Evolutionary conservation across 2,888 invertebrate species (phyloP).

Genomic region (Brachycybe producta): DNA sequence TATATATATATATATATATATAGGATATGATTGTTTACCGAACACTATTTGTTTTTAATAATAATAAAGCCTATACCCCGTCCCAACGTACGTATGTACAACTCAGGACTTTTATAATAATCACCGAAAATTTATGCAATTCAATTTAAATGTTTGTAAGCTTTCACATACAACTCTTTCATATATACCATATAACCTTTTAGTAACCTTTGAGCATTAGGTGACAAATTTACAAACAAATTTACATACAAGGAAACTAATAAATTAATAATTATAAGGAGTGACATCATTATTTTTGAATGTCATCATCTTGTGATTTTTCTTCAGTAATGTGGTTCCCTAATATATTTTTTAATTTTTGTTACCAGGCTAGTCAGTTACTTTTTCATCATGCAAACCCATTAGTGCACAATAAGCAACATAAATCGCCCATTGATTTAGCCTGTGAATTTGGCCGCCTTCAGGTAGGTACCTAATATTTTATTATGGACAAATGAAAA

Average conservation of each 20-base stretch:
- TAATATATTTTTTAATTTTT: conserved; percentile 2
- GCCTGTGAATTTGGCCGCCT: conserved; percentile 39
- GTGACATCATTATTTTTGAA: not conserved
- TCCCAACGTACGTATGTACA: too few relatives aligned
- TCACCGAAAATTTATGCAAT: not conserved
- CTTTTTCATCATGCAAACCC: conserved; percentile 36
- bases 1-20: too few relatives aligned
- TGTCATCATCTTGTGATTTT: not conserved
- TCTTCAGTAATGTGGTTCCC: not conserved
- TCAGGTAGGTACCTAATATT: conserved; percentile 22
- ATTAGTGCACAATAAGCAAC: conserved; percentile 32
- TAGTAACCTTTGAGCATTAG: too few relatives aligned
- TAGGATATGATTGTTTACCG: too few relatives aligned
- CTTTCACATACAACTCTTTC: not conserved
- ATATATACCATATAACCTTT: too few relatives aligned
- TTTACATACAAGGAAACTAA: not conserved
- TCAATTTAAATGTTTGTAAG: not conserved
- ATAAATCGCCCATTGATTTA: conserved; percentile 37
- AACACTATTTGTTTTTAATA: too few relatives aligned
- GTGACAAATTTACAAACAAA: too few relatives aligned
- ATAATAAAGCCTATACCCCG: too few relatives aligned
- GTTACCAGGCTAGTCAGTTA: conserved; percentile 34
- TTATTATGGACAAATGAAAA: too few relatives aligned
- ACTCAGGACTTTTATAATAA: too few relatives aligned
- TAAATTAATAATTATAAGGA: not conserved